Evolutionary conservation across 2,113 vertebrate species (phyloP).

Genomic region (Micronycteris hirsuta): DNA sequence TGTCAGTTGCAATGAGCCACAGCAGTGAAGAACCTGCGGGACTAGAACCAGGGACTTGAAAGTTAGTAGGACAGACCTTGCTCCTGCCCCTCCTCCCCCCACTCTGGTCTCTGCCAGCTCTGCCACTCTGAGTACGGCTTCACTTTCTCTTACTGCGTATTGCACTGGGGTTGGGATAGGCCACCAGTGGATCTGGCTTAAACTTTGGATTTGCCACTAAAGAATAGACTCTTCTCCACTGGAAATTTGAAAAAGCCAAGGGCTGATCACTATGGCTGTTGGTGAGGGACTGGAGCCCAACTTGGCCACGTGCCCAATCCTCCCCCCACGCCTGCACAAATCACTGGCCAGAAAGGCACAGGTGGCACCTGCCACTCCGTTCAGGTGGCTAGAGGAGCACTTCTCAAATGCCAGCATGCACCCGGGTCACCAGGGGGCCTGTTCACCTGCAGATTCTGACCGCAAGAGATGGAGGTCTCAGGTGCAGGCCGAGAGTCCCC

Average conservation of each 20-base stretch:
- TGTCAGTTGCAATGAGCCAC: not conserved
- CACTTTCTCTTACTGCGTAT: not conserved
- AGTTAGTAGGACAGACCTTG: not conserved
- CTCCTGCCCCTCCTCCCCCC: not conserved
- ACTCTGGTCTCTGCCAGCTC: not conserved
- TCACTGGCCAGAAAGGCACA: not conserved
- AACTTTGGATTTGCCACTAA: not conserved
- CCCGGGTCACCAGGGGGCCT: not conserved
- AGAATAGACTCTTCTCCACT: not conserved
- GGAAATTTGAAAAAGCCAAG: not conserved
- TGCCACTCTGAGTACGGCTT: not conserved
- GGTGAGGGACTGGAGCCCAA: not conserved
- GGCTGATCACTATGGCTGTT: not conserved
- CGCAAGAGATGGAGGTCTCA: too few relatives aligned
- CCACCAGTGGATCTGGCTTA: not conserved
- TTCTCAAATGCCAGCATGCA: not conserved
- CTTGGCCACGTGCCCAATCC: accelerated
- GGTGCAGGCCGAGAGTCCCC: not conserved
- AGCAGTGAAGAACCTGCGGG: not conserved
- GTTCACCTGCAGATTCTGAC: not conserved
- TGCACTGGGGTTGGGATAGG: not conserved
- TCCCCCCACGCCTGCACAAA: accelerated
- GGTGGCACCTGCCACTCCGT: not conserved
- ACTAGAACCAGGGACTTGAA: not conserved
- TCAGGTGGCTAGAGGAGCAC: not conserved